Conservation (phyloP, 2,113 vertebrate species). For the Gavia stellata region DNA sequence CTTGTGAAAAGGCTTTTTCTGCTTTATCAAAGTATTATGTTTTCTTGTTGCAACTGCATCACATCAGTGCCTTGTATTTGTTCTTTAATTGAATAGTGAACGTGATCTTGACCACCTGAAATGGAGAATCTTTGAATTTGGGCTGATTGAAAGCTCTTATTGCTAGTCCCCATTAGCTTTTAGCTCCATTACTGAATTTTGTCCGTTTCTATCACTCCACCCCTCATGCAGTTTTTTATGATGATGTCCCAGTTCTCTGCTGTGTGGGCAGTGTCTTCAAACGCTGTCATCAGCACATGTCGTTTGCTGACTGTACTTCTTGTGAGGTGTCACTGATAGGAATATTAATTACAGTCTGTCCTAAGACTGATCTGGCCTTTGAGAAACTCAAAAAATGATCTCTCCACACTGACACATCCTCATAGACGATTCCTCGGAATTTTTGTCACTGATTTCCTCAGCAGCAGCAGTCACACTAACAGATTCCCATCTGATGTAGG, state of each 20-base stretch:
- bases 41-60: neutral
- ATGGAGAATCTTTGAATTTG: neutral
- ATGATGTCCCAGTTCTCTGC: neutral
- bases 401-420: neutral
- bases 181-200: neutral
- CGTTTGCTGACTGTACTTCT: neutral
- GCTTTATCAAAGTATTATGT: neutral
- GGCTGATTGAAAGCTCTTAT: neutral
- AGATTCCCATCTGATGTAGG: neutral
- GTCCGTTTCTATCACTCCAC: neutral
- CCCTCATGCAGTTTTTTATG: neutral
- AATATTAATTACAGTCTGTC: neutral
- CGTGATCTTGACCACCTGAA: neutral
- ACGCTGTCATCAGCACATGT: accelerated
- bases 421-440: neutral
- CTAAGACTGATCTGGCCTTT: neutral
- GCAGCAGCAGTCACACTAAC: neutral
- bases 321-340: neutral
- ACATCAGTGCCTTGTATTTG: neutral
- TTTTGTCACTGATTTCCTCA: neutral
- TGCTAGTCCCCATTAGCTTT: neutral
- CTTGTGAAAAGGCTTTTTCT: neutral
- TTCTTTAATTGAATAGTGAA: neutral
- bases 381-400: neutral
- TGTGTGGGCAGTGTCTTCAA: neutral